phyloP scores from a whole-genome alignment of 2,888 invertebrate genomes.

The Eupithecia subfuscata region DNA sequence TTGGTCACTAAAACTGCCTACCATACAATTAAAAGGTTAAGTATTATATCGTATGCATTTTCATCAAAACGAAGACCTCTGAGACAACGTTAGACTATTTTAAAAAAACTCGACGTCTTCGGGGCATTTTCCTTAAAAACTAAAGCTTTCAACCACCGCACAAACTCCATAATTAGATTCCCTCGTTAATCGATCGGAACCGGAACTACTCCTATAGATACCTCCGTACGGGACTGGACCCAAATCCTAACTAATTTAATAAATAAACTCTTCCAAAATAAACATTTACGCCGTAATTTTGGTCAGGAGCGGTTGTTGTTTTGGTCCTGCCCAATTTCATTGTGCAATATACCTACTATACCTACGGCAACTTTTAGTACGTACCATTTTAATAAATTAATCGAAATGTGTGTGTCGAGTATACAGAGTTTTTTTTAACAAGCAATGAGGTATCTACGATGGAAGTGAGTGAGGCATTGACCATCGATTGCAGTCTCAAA shows the following conservation, averaged over 20 bases:
- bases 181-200: constrained; percentile 56
- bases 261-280: constrained; percentile 47
- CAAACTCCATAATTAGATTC: constrained; percentile 66
- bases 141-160: constrained; percentile 20
- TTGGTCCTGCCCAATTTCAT: neutral
- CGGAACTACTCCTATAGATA: constrained; percentile 25
- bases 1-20: too few species aligned
- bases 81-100: neutral
- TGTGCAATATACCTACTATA: neutral
- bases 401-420: neutral
- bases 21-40: too few species aligned
- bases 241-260: constrained; percentile 52
- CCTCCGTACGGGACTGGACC: constrained; percentile 47
- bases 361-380: neutral
- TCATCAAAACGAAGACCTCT: neutral
- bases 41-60: too few species aligned
- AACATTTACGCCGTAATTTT: constrained; percentile 25
- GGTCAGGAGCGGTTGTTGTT: constrained; percentile 7
- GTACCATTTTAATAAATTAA: neutral
- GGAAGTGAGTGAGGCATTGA: too few species aligned
- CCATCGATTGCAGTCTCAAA: too few species aligned
- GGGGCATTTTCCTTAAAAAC: constrained; percentile 20
- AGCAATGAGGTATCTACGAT: too few species aligned
- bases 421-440: too few species aligned
- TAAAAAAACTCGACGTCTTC: neutral